Conservation (phyloP, 2,113 vertebrate species). For the Otus sunia region DNA sequence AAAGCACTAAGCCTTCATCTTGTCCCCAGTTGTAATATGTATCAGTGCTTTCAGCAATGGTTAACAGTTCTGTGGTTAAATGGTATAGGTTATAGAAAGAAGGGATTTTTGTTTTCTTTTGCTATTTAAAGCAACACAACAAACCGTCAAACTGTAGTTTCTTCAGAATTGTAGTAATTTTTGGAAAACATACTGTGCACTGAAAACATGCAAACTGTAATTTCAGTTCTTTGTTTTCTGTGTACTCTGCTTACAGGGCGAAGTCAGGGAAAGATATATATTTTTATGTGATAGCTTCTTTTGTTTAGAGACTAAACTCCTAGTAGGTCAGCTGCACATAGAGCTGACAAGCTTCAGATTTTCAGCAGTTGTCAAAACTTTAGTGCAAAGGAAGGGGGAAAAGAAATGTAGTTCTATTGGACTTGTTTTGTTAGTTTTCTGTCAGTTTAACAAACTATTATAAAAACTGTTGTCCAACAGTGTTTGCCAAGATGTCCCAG, state of each 20-base stretch:
- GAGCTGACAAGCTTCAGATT: neutral
- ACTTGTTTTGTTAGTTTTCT: neutral
- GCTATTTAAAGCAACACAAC: slow-evolving; percentile 5
- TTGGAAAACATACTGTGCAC: neutral
- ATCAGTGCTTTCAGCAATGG: slow-evolving; percentile 23
- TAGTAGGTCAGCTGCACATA: accelerated
- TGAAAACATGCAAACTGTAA: neutral
- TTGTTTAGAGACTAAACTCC: neutral
- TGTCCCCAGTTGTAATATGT: neutral
- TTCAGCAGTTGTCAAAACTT: neutral
- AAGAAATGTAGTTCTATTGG: neutral
- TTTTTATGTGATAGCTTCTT: neutral
- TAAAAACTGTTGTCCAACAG: neutral
- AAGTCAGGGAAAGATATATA: neutral
- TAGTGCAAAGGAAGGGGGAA: neutral
- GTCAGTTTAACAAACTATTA: neutral
- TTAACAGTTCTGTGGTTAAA: neutral
- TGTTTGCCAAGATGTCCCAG: neutral
- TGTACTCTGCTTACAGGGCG: neutral
- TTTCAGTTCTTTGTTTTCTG: slow-evolving; percentile 5
- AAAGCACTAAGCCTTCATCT: slow-evolving; percentile 8
- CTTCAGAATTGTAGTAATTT: slow-evolving; percentile 1
- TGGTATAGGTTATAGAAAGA: neutral
- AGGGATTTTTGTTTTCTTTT: neutral
- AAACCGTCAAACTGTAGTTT: neutral